These are phyloP conservation scores for Platynereis dumerilii DNA, from an alignment of 2,888 invertebrate species.

Conservation along the genomic window DNA sequence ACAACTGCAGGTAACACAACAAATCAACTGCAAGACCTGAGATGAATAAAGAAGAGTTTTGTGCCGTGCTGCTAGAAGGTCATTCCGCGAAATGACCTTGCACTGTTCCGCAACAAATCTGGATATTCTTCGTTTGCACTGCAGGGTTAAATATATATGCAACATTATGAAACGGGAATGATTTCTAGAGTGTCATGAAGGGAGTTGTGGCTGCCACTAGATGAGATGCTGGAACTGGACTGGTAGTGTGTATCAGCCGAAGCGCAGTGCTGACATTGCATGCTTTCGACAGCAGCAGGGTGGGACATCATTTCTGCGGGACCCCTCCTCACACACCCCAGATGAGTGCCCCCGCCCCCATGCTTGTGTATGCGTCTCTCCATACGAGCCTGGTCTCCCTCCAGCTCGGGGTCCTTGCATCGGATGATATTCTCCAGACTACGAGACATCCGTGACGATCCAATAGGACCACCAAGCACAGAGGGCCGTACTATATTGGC, in stretches of 20 bases:
- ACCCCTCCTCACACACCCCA: constrained; percentile 28
- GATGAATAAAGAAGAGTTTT: too few species aligned
- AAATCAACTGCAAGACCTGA: too few species aligned
- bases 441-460: constrained; percentile 41
- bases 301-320: constrained; percentile 46
- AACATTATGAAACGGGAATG: constrained; percentile 57
- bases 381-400: constrained; percentile 4
- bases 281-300: constrained; percentile 44
- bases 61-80: too few species aligned
- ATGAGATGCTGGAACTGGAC: constrained; percentile 60
- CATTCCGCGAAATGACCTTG: too few species aligned
- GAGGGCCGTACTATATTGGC: too few species aligned
- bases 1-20: too few species aligned
- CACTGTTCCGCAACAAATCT: too few species aligned
- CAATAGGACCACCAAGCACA: constrained; percentile 10
- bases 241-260: constrained; percentile 50
- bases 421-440: constrained; percentile 47
- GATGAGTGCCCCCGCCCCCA: neutral
- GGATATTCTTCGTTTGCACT: neutral
- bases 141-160: neutral
- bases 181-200: constrained; percentile 59
- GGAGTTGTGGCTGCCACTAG: constrained; percentile 59
- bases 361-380: neutral
- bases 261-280: constrained; percentile 36
- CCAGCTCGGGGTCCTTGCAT: constrained; percentile 24